Evolutionary conservation across 1,140 invertebrate genomes (phyloP).

Genomic region (Lanistes nyassanus): DNA sequence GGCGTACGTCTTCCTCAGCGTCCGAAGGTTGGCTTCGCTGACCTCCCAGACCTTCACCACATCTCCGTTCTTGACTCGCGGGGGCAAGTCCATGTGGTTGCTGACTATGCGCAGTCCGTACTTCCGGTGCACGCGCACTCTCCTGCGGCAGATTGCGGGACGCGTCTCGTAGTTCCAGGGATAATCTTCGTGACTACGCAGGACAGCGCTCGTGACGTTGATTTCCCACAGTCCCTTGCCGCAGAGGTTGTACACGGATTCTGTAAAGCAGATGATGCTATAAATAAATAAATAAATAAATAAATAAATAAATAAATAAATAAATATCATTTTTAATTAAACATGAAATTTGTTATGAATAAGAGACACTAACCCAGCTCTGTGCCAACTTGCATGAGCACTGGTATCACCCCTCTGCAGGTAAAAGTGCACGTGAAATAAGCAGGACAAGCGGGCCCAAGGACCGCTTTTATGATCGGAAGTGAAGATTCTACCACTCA

Average conservation of each 20-base stretch:
- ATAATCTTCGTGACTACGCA: constrained; percentile 19
- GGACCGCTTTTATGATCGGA: too few relatives aligned
- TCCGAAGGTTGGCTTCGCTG: neutral
- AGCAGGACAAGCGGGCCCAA: neutral
- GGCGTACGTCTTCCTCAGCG: neutral
- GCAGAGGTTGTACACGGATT: constrained; percentile 24
- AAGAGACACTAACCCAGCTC: neutral
- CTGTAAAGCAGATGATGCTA: constrained; percentile 13
- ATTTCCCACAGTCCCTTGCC: neutral
- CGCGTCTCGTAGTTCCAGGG: constrained; percentile 23
- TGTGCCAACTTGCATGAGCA: neutral
- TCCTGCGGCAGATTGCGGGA: constrained; percentile 15
- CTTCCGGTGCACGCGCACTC: constrained; percentile 24
- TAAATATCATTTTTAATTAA: neutral
- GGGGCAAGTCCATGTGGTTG: constrained; percentile 24
- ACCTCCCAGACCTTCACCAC: constrained; percentile 18
- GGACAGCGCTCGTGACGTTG: constrained; percentile 12
- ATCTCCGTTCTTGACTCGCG: constrained; percentile 7
- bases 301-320: neutral
- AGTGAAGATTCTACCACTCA: neutral
- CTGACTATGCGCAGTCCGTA: constrained; percentile 25
- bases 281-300: too few relatives aligned
- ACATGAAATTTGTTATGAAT: neutral
- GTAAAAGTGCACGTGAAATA: neutral
- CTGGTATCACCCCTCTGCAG: neutral